These are phyloP conservation scores for Trematomus bernacchii DNA, from an alignment of 2,797 vertebrate genomes.

Conservation along the genomic window DNA sequence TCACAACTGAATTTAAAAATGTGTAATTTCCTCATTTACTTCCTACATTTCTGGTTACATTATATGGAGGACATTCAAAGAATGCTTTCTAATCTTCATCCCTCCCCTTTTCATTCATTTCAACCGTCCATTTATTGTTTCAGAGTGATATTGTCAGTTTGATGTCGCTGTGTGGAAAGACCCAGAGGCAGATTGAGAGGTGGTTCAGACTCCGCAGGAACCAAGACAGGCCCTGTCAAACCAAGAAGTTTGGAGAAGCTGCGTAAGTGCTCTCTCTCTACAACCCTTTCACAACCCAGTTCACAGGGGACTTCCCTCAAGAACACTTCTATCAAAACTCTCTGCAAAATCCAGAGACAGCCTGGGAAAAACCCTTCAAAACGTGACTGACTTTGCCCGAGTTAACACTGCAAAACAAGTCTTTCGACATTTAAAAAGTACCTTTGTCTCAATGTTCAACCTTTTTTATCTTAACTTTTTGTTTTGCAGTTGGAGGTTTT, in stretches of 20 bases:
- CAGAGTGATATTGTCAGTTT: constrained; percentile 81
- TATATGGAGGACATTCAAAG: too few relatives aligned
- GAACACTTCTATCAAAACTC: neutral
- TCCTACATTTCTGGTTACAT: neutral
- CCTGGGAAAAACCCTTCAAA: neutral
- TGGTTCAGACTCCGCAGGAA: constrained; percentile 93
- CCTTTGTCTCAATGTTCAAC: neutral
- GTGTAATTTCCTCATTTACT: neutral
- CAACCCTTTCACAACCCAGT: neutral
- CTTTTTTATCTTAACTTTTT: constrained; percentile 19
- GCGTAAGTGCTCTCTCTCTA: constrained; percentile 79
- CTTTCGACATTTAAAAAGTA: neutral
- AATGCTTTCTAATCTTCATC: neutral
- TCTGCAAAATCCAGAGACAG: neutral
- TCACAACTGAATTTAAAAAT: neutral
- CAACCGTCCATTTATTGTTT: constrained; percentile 51
- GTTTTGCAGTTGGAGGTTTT: constrained; percentile 91
- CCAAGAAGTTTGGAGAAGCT: constrained; percentile 93
- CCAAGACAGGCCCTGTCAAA: constrained; percentile 86
- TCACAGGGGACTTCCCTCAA: neutral
- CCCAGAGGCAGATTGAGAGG: constrained; percentile 86
- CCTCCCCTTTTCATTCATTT: neutral
- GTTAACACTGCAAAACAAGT: neutral
- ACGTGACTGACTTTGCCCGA: neutral
- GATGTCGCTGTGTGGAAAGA: constrained; percentile 85